Conservation (phyloP, 2,888 invertebrate species). For the Stenodera caucasica region DNA sequence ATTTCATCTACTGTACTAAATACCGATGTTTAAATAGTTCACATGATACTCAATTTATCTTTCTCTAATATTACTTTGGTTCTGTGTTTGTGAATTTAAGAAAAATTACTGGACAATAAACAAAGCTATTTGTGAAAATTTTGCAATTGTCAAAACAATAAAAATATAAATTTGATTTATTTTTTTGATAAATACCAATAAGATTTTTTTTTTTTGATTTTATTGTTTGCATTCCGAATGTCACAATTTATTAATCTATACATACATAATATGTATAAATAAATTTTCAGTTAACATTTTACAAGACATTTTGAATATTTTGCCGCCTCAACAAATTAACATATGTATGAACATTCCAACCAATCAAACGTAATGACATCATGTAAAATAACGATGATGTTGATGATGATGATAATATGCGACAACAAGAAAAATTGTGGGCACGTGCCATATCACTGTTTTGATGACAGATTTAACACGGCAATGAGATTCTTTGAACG, state of each 20-base stretch:
- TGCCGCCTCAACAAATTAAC: constrained; percentile 6
- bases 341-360: constrained; percentile 6
- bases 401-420: background rate
- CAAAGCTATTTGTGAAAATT: too few species aligned
- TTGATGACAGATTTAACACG: constrained; percentile 4
- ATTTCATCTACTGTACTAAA: background rate
- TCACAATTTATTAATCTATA: background rate
- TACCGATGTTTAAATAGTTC: background rate
- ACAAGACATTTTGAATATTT: constrained; percentile 5
- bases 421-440: constrained; percentile 7
- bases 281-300: constrained; percentile 3
- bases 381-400: background rate
- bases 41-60: background rate
- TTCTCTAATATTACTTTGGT: background rate
- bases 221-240: background rate
- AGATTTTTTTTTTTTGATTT: background rate
- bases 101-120: too few species aligned
- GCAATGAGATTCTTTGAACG: constrained; percentile 3
- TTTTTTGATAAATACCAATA: too few species aligned
- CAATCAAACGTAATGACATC: constrained; percentile 5
- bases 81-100: background rate
- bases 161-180: too few species aligned
- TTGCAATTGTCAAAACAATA: background rate
- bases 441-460: constrained; percentile 3
- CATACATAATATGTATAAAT: background rate